phyloP scores from a whole-genome alignment of 2,113 vertebrate species.

The Oriolus oriolus region DNA sequence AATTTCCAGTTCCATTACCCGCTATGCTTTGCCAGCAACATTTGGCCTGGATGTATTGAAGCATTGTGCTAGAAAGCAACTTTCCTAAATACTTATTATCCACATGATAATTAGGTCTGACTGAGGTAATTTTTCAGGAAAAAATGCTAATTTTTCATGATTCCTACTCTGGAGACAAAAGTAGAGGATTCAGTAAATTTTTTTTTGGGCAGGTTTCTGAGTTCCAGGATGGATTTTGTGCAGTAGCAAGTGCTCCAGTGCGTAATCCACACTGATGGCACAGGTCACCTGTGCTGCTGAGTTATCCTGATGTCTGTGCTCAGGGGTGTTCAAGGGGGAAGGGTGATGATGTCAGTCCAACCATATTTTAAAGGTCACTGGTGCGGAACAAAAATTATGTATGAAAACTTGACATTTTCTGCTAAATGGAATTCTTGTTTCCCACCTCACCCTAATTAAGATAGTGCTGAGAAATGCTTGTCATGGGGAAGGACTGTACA shows the following conservation, averaged over 20 bases:
- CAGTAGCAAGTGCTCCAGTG: background rate
- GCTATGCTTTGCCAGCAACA: background rate
- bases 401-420: constrained; percentile 30
- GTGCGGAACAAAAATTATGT: background rate
- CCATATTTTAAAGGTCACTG: constrained; percentile 28
- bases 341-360: background rate
- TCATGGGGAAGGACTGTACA: background rate
- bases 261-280: background rate
- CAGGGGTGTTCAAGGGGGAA: background rate
- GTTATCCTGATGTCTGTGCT: background rate
- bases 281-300: background rate
- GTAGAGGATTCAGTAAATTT: background rate
- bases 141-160: background rate
- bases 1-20: background rate
- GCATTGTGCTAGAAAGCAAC: background rate
- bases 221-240: background rate
- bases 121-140: background rate
- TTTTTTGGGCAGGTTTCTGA: background rate
- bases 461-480: background rate
- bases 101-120: background rate
- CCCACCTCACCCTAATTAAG: constrained; percentile 11
- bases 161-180: background rate
- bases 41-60: background rate
- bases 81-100: background rate
- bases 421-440: constrained; percentile 27